Conservation (phyloP, 2,888 invertebrate genomes). For the Limnephilus marmoratus region DNA sequence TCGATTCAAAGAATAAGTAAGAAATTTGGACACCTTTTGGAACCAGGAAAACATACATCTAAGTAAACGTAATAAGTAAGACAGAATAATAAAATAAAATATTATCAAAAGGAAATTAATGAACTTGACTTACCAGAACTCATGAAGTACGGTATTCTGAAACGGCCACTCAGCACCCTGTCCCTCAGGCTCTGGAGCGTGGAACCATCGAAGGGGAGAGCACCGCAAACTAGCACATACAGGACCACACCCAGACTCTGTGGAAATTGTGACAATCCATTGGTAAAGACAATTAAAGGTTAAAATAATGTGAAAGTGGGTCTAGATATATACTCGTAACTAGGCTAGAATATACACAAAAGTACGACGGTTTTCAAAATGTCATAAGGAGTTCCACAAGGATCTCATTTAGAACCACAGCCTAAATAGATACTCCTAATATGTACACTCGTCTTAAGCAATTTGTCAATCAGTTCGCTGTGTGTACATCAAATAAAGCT, state of each 20-base stretch:
- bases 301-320: no score
- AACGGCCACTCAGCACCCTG: conserved; percentile 94
- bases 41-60: not conserved
- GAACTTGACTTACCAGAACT: conserved; percentile 87
- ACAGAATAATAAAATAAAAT: not conserved
- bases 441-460: not conserved
- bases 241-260: conserved; percentile 98
- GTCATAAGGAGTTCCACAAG: not conserved
- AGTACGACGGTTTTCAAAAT: not conserved
- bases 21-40: not conserved
- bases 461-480: not conserved
- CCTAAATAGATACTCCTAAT: not conserved
- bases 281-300: not conserved
- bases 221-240: conserved; percentile 97
- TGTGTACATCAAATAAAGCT: not conserved
- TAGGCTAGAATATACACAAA: not conserved
- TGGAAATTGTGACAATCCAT: conserved; percentile 67
- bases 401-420: not conserved
- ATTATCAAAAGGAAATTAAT: no score
- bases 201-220: conserved; percentile 96
- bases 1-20: not conserved
- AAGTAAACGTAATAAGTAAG: not conserved
- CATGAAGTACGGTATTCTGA: conserved; percentile 98
- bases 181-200: conserved; percentile 93
- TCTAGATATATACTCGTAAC: no score